Evolutionary conservation across 2,888 invertebrate species (phyloP).

Genomic region (Agrotis ipsilon): DNA sequence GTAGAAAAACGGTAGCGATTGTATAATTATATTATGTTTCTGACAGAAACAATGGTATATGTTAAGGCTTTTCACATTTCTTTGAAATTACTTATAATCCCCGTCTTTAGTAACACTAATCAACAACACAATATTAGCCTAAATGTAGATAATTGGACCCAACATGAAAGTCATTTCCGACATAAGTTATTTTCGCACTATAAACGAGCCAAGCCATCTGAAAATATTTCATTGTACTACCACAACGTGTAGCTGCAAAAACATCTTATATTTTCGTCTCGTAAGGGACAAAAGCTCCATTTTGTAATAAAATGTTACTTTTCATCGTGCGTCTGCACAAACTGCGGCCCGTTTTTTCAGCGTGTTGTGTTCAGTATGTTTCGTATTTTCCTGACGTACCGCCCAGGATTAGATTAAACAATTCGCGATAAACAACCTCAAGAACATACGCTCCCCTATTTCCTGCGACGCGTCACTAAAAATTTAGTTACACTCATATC

Average conservation of each 20-base stretch:
- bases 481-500: constrained; percentile 37
- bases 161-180: background rate
- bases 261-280: constrained; percentile 40
- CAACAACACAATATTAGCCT: background rate
- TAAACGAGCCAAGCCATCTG: background rate
- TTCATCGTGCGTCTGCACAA: constrained; percentile 54
- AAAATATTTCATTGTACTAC: constrained; percentile 19
- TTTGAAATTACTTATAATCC: background rate
- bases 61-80: too few relatives aligned
- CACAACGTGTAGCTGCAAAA: constrained; percentile 22
- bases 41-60: too few relatives aligned
- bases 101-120: background rate
- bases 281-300: constrained; percentile 42
- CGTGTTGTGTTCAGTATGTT: constrained; percentile 27
- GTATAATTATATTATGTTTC: too few relatives aligned
- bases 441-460: constrained; percentile 39
- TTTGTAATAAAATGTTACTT: constrained; percentile 58
- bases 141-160: background rate
- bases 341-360: constrained; percentile 26
- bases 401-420: constrained; percentile 54
- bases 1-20: constrained; percentile 27
- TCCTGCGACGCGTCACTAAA: constrained; percentile 35
- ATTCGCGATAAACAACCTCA: constrained; percentile 57
- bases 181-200: background rate
- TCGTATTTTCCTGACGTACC: constrained; percentile 45